A percentile compares a stretch with the other conserved stretches of the same genome.
phyloP scores from a whole-genome alignment of 2,797 vertebrate species.

The Artibeus lituratus region DNA sequence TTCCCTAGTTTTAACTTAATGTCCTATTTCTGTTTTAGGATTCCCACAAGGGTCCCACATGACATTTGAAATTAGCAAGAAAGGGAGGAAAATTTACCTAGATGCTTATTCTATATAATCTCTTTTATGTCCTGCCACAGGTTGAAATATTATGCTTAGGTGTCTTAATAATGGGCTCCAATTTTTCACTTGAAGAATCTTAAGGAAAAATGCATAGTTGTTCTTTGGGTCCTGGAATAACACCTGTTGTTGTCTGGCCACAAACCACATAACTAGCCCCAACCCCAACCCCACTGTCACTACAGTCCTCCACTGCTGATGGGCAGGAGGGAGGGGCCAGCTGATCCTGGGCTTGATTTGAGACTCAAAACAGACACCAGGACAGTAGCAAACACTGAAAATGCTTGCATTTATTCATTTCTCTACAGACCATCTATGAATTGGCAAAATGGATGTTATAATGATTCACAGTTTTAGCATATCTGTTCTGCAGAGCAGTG shows the following conservation, averaged over 20 bases:
- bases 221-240: conserved; percentile 29
- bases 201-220: not conserved
- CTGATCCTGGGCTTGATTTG: not conserved
- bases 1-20: not conserved
- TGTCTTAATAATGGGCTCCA: not conserved
- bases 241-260: conserved; percentile 1
- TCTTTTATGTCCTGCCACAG: not conserved
- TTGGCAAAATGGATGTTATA: not conserved
- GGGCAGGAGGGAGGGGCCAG: not conserved
- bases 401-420: not conserved
- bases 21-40: not conserved
- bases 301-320: not conserved
- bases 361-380: not conserved
- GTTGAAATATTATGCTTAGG: not conserved
- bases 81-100: not conserved
- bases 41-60: not conserved
- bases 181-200: not conserved
- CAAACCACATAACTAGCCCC: not conserved
- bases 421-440: not conserved
- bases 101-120: not conserved
- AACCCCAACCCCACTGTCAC: not conserved
- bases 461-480: not conserved
- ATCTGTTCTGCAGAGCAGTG: not conserved
- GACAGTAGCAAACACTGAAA: not conserved
- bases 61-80: not conserved